phyloP scores from a whole-genome alignment of 2,888 invertebrate genomes.

The Eutolmus rufibarbis region DNA sequence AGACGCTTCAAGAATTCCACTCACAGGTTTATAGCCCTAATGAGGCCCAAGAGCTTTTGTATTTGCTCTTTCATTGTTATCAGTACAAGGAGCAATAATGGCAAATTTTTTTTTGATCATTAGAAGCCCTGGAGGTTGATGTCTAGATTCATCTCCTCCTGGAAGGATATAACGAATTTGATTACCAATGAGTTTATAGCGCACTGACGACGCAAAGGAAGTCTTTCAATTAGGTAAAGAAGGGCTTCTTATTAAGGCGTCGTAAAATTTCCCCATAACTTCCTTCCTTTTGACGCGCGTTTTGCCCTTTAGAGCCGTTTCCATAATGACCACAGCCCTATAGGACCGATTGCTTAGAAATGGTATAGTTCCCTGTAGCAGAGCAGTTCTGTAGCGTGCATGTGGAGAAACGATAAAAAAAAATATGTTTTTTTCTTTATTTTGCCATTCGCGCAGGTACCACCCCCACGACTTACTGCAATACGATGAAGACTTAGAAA shows the following conservation, averaged over 20 bases:
- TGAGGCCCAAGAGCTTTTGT: background rate
- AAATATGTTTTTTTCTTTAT: background rate
- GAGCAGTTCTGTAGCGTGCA: background rate
- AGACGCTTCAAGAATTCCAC: background rate
- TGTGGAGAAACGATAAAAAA: background rate
- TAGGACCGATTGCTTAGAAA: background rate
- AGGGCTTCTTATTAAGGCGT: background rate
- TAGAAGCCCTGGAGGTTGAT: background rate
- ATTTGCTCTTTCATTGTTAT: background rate
- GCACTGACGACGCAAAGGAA: background rate
- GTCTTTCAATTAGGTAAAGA: background rate
- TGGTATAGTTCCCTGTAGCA: background rate
- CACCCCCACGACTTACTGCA: slow-evolving; percentile 69
- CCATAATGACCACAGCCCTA: background rate
- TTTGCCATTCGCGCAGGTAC: slow-evolving; percentile 41
- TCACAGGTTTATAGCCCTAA: background rate
- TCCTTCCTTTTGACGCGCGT: background rate
- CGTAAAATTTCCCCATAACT: background rate
- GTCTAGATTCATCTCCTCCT: background rate
- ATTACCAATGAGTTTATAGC: background rate
- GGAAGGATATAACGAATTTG: background rate
- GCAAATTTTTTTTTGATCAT: background rate
- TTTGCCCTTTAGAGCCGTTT: background rate
- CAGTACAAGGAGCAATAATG: background rate
- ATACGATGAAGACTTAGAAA: slow-evolving; percentile 77